Conservation (phyloP, 2,113 vertebrate genomes). For the Pampusana beccarii region DNA sequence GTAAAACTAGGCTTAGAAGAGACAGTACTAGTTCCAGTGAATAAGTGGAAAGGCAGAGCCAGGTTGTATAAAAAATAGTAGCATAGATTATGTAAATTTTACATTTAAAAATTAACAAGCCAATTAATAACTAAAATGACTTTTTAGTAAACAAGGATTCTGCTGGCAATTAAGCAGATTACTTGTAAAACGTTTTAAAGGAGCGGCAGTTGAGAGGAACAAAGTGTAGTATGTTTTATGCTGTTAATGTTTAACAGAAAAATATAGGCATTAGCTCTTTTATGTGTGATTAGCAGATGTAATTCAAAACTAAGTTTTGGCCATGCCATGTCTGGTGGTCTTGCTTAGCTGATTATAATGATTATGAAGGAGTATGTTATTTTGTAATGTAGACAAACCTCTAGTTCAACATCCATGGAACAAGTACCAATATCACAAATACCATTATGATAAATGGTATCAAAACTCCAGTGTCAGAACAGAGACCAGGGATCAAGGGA, state of each 20-base stretch:
- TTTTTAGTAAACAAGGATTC: not conserved
- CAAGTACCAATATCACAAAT: fast-evolving
- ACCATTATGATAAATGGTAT: not conserved
- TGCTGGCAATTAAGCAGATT: not conserved
- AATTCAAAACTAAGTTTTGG: not conserved
- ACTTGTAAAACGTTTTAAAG: not conserved
- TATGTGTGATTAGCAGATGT: not conserved
- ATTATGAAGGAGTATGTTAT: not conserved
- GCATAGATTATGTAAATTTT: not conserved
- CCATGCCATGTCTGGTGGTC: not conserved
- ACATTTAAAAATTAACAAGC: not conserved
- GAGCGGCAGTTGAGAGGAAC: not conserved
- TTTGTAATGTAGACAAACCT: not conserved
- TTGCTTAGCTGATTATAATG: not conserved
- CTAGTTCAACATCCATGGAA: not conserved
- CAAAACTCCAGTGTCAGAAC: not conserved
- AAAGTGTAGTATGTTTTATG: not conserved
- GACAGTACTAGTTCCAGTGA: not conserved
- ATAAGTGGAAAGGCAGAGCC: not conserved
- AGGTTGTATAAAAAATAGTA: not conserved
- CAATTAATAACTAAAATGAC: not conserved
- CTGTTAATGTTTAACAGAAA: not conserved
- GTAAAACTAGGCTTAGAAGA: not conserved
- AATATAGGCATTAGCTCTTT: not conserved
- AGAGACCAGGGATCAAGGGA: not conserved